phyloP scores from a whole-genome alignment of 2,113 vertebrate genomes.

The Pampusana beccarii region DNA sequence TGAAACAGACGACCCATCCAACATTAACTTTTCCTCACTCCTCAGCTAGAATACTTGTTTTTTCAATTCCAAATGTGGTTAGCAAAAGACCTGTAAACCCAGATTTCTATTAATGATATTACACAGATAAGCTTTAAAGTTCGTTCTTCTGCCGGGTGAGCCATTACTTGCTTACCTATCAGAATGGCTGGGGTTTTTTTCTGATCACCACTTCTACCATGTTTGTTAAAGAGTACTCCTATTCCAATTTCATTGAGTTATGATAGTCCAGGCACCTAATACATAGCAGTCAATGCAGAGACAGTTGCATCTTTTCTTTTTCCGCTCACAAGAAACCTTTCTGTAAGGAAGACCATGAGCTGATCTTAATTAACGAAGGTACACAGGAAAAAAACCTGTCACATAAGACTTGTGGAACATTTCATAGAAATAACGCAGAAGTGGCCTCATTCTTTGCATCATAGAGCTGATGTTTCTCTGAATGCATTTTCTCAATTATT shows the following conservation, averaged over 20 bases:
- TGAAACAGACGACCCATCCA: background rate
- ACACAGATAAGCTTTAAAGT: background rate
- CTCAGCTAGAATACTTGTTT: background rate
- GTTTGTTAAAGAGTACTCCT: background rate
- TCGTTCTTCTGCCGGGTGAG: background rate
- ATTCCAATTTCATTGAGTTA: background rate
- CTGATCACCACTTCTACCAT: background rate
- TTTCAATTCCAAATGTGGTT: background rate
- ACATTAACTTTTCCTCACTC: background rate
- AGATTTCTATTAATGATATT: background rate
- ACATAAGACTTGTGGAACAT: background rate
- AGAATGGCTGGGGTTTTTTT: background rate
- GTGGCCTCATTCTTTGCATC: background rate
- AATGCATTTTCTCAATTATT: background rate
- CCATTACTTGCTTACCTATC: background rate
- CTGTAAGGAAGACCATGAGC: background rate
- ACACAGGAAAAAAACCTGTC: fast-evolving
- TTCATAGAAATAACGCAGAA: background rate
- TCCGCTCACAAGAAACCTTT: background rate
- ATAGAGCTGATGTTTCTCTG: background rate
- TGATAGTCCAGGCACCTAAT: background rate
- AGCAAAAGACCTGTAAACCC: background rate
- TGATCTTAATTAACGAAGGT: background rate
- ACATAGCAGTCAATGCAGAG: background rate
- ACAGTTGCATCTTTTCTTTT: background rate